Evolutionary conservation across 2,113 vertebrate genomes (phyloP).

Genomic region (Tiliqua scincoides): DNA sequence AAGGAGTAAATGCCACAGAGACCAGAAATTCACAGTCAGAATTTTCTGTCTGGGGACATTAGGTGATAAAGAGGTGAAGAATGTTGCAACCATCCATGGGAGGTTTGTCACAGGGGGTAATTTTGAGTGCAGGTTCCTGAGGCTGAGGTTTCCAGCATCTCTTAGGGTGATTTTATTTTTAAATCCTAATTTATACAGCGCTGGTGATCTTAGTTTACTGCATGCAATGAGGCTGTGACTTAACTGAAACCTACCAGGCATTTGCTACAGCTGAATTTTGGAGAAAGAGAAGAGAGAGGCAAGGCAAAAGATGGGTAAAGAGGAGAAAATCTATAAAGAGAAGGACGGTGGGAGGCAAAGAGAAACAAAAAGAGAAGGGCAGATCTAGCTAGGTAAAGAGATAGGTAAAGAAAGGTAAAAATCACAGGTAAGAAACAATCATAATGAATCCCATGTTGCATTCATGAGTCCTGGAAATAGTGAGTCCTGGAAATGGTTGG

Average conservation of each 20-base stretch:
- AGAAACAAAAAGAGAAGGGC: not conserved
- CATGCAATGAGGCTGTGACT: not conserved
- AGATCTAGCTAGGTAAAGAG: not conserved
- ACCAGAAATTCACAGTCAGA: not conserved
- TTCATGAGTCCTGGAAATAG: not conserved
- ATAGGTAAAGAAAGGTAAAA: not conserved
- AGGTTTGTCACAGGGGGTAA: not conserved
- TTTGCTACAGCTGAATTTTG: not conserved
- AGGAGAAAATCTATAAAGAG: not conserved
- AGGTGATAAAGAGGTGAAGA: not conserved
- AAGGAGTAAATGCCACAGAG: not conserved
- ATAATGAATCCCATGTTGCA: not conserved
- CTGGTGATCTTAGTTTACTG: not conserved
- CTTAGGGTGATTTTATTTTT: not conserved
- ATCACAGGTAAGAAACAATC: not conserved
- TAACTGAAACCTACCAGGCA: not conserved
- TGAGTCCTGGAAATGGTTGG: too few relatives aligned
- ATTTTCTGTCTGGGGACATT: not conserved
- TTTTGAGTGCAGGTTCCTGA: not conserved
- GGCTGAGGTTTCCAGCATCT: not conserved
- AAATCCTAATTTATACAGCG: too few relatives aligned
- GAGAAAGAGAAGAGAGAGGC: not conserved
- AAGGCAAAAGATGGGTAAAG: not conserved
- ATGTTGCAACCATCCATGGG: not conserved
- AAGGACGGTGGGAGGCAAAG: not conserved